Conservation (phyloP, 2,888 invertebrate genomes). For the Theretra japonica region DNA sequence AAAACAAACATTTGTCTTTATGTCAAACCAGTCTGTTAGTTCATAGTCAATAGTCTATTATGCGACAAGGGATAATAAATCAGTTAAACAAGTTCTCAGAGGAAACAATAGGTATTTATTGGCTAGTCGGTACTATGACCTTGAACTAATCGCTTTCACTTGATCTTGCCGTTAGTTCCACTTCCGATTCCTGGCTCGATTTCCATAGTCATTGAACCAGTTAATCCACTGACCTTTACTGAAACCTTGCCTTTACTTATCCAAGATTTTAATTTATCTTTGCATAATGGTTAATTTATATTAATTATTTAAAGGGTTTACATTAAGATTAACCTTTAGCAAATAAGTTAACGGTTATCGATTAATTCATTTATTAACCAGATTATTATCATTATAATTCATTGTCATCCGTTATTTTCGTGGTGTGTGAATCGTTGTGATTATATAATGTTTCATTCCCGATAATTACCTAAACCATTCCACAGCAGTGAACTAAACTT, state of each 20-base stretch:
- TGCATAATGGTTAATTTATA: not conserved
- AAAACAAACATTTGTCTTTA: too few species aligned
- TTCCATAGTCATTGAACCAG: conserved; percentile 27
- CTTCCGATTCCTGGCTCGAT: conserved; percentile 43
- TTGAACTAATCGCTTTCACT: conserved; percentile 11
- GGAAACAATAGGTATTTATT: not conserved
- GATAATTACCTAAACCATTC: too few species aligned
- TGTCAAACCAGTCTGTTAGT: not conserved
- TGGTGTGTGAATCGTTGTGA: too few species aligned
- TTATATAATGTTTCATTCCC: too few species aligned
- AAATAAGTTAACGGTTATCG: too few species aligned
- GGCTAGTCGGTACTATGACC: not conserved
- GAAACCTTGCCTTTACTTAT: conserved; percentile 48
- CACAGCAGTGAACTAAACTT: too few species aligned
- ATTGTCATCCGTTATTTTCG: too few species aligned
- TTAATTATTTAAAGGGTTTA: conserved; percentile 5
- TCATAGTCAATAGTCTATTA: not conserved
- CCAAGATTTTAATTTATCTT: conserved; percentile 26
- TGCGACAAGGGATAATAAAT: not conserved
- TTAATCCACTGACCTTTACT: conserved; percentile 46
- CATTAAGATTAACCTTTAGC: too few species aligned
- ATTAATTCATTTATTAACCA: too few species aligned
- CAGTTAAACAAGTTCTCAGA: not conserved
- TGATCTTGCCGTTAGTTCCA: not conserved
- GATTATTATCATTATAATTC: too few species aligned